Base-by-base conservation (phyloP, 2,888 invertebrate genomes). In the Anagyrus pseudococci region DNA sequence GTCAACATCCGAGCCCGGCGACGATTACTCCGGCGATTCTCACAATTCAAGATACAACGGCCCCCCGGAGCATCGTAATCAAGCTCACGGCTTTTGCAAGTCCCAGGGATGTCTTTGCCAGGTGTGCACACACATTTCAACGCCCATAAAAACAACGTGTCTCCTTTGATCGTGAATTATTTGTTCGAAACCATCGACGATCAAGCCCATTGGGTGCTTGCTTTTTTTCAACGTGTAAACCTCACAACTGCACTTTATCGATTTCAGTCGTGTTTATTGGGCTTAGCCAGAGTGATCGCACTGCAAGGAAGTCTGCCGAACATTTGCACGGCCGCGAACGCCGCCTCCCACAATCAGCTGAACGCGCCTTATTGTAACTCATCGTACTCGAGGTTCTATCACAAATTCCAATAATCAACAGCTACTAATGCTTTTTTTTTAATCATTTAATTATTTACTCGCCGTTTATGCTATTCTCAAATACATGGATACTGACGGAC, bases 71-170 rank as follows among this genome's bases (percentile, higher is more conserved):
- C 62, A 67, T 25, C 64, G 70, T 13, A 67, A 67, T 44, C 70
- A 73, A 46, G 55, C 56, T 41, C 56, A 43, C 17, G 20, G 60
- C 15, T 53, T 68, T 58, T 73, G 70, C 40, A 70, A 70, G 20
- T 77, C 77, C 7, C 76, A 76, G 62, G 71, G 71, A 55, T 79
- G 79, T 54, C 71, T 76, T 17, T 79, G 78, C 62, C 79, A 78
- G 78, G 78, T 78, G 8, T 41, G 22, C 4, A 13, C 8, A 2
- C 6, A 46, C 17, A 41, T 15, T 15, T n/a, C 15, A 41, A 4
- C 41, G 41, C 41, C 4, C n/a, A n/a, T n/a, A n/a, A n/a, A n/a
- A n/a, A n/a, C n/a, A n/a, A n/a, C n/a, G n/a, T n/a, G n/a, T n/a
- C n/a, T n/a, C n/a, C n/a, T n/a, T n/a, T n/a, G n/a, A n/a, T n/a